These are phyloP conservation scores for Apodemia zela DNA, from an alignment of 2,888 invertebrate genomes.

Conservation along the genomic window DNA sequence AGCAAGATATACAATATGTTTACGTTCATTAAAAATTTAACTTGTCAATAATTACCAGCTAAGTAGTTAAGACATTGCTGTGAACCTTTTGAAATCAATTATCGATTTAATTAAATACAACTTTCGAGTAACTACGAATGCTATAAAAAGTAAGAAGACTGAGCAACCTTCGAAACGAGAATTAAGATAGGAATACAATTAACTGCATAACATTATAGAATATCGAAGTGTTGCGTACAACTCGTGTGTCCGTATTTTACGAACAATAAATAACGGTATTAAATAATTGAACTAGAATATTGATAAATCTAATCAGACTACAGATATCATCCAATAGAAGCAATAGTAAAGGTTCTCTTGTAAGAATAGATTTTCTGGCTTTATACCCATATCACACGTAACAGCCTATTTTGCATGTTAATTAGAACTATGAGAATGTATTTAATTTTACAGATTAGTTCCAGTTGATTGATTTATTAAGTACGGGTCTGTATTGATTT, in stretches of 20 bases:
- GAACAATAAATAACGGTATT: neutral
- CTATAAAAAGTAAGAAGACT: constrained; percentile 33
- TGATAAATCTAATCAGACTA: no score
- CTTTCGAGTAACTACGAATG: constrained; percentile 15
- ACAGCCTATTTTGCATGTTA: neutral
- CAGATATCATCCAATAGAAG: neutral
- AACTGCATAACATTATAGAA: constrained; percentile 5
- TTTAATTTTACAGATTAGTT: neutral
- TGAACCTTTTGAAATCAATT: constrained; percentile 15
- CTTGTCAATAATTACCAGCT: constrained; percentile 8
- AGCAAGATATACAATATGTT: neutral
- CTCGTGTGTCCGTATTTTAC: neutral
- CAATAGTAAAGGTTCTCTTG: neutral
- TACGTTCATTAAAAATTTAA: neutral
- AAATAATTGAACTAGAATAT: neutral
- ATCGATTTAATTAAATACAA: constrained; percentile 14
- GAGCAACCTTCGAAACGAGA: constrained; percentile 41
- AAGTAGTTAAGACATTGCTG: constrained; percentile 13
- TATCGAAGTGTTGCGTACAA: no score
- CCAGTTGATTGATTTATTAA: neutral
- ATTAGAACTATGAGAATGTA: neutral
- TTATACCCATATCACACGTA: neutral
- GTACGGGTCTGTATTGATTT: no score
- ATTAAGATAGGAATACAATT: constrained; percentile 29
- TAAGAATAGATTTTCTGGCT: neutral